Evolutionary conservation across 1,140 invertebrate species (phyloP).

Genomic region (Bathynomus jamesi): DNA sequence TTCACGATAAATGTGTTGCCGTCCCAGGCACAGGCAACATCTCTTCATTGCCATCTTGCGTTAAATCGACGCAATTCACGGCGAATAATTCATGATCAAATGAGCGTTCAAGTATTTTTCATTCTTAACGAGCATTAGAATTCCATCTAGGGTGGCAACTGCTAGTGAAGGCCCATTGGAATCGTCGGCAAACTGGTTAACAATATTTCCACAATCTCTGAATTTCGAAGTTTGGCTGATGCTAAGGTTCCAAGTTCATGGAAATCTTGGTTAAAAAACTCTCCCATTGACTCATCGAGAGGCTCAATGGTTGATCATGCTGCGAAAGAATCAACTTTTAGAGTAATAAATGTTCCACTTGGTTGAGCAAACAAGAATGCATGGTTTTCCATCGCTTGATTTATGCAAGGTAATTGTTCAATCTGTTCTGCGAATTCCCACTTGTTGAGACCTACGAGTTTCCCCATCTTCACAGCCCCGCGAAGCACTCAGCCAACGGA

Average conservation of each 20-base stretch:
- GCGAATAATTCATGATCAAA: conserved; percentile 42
- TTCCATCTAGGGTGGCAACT: conserved; percentile 59
- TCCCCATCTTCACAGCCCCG: conserved; percentile 7
- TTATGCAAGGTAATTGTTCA: conserved; percentile 60
- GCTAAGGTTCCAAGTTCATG: not conserved
- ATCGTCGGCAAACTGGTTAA: conserved; percentile 52
- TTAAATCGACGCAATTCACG: conserved; percentile 60
- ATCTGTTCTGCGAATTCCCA: conserved; percentile 58
- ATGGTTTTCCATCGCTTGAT: conserved; percentile 50
- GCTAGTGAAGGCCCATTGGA: conserved; percentile 47
- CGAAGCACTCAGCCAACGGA: conserved; percentile 55
- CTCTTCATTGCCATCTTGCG: conserved; percentile 61
- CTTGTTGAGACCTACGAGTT: conserved; percentile 54
- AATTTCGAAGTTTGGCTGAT: conserved; percentile 52
- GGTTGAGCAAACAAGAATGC: conserved; percentile 65
- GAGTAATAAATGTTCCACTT: conserved; percentile 62
- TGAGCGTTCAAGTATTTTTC: conserved; percentile 46
- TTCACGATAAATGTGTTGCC: conserved; percentile 66
- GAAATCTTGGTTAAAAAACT: conserved; percentile 5
- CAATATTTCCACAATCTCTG: conserved; percentile 63
- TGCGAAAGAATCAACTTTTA: conserved; percentile 46
- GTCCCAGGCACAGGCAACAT: conserved; percentile 65
- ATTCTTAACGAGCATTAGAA: conserved; percentile 57
- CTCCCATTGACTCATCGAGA: conserved; percentile 32
- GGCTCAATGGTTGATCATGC: not conserved